phyloP scores from a whole-genome alignment of 2,888 invertebrate species.

The Lepetodrilus schrolli region DNA sequence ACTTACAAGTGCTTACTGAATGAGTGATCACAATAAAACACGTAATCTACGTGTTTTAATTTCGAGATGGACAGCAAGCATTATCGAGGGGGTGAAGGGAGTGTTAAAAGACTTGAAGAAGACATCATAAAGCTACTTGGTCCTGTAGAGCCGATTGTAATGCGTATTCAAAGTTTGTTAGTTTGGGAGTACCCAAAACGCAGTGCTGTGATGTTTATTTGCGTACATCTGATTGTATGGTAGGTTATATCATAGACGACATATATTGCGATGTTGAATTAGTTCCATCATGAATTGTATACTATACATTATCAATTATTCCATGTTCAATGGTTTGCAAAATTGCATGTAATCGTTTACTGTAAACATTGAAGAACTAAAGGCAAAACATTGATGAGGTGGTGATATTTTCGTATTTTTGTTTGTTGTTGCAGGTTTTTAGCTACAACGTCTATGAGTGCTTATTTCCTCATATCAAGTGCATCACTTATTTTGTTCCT shows the following conservation, averaged over 20 bases:
- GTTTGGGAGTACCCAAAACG: conserved; percentile 74
- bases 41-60: background rate
- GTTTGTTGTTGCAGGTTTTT: conserved; percentile 59
- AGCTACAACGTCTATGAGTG: conserved; percentile 53
- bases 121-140: conserved; percentile 57
- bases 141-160: conserved; percentile 72
- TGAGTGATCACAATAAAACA: background rate
- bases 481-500: conserved; percentile 62
- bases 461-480: conserved; percentile 57
- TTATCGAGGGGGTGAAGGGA: conserved; percentile 29
- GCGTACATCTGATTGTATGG: conserved; percentile 74
- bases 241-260: too few relatives aligned
- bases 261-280: too few relatives aligned
- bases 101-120: conserved; percentile 47
- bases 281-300: too few relatives aligned
- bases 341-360: too few relatives aligned
- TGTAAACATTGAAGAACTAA: too few relatives aligned
- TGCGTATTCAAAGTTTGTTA: conserved; percentile 72
- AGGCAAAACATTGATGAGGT: too few relatives aligned
- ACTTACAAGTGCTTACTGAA: background rate
- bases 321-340: too few relatives aligned
- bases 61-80: conserved; percentile 36
- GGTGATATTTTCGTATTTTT: background rate
- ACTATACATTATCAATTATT: too few relatives aligned
- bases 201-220: conserved; percentile 69